These are phyloP conservation scores for Rosalia funebris DNA, from an alignment of 2,888 invertebrate species.

Conservation along the genomic window DNA sequence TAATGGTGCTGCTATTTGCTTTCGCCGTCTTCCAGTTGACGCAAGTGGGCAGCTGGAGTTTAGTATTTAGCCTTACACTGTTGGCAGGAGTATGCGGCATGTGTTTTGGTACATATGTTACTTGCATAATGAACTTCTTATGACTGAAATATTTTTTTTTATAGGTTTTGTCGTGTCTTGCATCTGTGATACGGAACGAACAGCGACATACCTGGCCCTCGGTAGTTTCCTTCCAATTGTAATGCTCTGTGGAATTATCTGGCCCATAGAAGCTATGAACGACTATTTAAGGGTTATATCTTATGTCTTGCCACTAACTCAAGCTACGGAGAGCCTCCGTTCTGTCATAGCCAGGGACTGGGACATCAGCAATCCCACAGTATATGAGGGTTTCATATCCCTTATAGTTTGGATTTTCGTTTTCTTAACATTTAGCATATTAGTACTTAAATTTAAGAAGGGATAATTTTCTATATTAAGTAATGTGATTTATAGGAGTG, in stretches of 20 bases:
- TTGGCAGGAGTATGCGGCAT: conserved; percentile 92
- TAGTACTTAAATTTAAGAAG: conserved; percentile 85
- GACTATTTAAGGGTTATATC: conserved; percentile 74
- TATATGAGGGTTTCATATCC: conserved; percentile 85
- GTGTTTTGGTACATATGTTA: conserved; percentile 73
- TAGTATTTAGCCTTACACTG: conserved; percentile 80
- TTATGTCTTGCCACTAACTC: conserved; percentile 83
- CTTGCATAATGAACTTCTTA: neutral
- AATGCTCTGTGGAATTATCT: conserved; percentile 89
- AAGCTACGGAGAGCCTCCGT: conserved; percentile 88
- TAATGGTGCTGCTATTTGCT: conserved; percentile 80
- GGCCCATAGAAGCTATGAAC: conserved; percentile 96
- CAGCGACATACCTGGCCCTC: conserved; percentile 85
- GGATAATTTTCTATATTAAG: conserved; percentile 65
- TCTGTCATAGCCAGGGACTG: conserved; percentile 87
- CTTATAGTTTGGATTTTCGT: conserved; percentile 82
- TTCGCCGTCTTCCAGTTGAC: conserved; percentile 83
- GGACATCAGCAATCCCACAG: conserved; percentile 75
- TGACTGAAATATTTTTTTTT: conserved; percentile 27
- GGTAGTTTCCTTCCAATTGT: conserved; percentile 88
- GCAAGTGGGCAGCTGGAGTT: conserved; percentile 77
- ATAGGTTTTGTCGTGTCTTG: conserved; percentile 85
- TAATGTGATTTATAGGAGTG: conserved; percentile 10
- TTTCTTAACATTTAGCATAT: conserved; percentile 77
- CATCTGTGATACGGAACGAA: conserved; percentile 82